These are phyloP conservation scores for Cinara cedri DNA, from an alignment of 2,888 invertebrate genomes.

Conservation along the genomic window DNA sequence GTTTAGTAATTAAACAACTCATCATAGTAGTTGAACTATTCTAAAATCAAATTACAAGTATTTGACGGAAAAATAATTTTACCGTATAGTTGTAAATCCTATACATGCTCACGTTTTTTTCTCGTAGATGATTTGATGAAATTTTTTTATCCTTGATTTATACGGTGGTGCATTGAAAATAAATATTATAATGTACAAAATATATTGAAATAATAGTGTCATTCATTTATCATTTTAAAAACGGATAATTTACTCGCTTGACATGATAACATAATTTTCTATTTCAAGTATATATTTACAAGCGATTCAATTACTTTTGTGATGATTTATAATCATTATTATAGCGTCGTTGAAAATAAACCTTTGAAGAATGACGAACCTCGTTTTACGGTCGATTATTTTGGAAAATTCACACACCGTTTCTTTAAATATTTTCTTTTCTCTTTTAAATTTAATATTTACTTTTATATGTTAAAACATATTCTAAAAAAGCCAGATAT, in stretches of 20 bases:
- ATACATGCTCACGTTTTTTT: background rate
- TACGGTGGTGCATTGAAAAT: too few relatives aligned
- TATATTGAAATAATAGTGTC: background rate
- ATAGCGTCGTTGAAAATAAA: background rate
- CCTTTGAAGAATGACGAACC: background rate
- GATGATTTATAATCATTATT: background rate
- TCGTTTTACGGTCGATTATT: constrained; percentile 13
- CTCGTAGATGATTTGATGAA: background rate
- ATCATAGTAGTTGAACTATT: background rate
- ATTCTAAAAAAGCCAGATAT: too few relatives aligned
- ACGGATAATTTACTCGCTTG: background rate
- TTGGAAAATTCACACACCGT: background rate
- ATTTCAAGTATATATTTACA: too few relatives aligned
- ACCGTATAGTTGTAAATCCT: too few relatives aligned
- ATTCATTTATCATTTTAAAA: background rate
- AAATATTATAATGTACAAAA: background rate
- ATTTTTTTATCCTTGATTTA: too few relatives aligned
- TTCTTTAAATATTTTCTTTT: too few relatives aligned
- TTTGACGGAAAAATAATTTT: background rate
- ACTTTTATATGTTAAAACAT: too few relatives aligned
- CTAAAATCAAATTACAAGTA: background rate
- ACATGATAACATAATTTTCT: background rate
- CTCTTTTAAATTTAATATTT: too few relatives aligned
- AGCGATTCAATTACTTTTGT: too few relatives aligned
- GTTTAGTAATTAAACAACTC: too few relatives aligned